A percentile compares a stretch with the other conserved stretches of the same genome.
Evolutionary conservation across 2,113 vertebrate species (phyloP).

Genomic region (Ornithorhynchus anatinus): DNA sequence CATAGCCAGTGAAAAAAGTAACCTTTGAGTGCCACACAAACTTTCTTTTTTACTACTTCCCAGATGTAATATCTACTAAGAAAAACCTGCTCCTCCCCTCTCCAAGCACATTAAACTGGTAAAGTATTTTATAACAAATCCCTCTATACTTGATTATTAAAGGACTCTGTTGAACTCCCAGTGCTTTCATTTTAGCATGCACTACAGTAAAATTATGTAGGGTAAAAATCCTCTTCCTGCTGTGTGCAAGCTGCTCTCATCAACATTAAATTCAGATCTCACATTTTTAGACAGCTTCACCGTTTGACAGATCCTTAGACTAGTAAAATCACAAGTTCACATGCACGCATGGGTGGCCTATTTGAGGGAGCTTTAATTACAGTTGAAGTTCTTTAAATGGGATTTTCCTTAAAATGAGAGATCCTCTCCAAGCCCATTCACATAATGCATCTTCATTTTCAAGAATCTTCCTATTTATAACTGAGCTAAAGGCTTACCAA

Average conservation of each 20-base stretch:
- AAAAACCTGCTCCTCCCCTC: not conserved
- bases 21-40: not conserved
- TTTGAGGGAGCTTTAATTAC: no score
- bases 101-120: not conserved
- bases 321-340: not conserved
- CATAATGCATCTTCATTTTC: not conserved
- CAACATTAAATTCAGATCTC: slow-evolving; percentile 10
- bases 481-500: not conserved
- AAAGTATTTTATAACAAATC: not conserved
- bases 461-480: not conserved
- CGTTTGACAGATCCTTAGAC: not conserved
- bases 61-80: not conserved
- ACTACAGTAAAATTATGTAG: not conserved
- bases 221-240: not conserved
- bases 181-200: not conserved
- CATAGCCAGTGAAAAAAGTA: not conserved
- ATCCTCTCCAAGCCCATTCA: not conserved
- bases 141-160: not conserved
- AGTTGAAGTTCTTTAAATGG: no score
- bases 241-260: slow-evolving; percentile 6
- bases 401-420: not conserved
- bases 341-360: not conserved
- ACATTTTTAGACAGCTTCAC: not conserved
- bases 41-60: not conserved
- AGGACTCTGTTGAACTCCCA: not conserved